Evolutionary conservation across 2,888 invertebrate species (phyloP), one percentile per base, ranked within the genome.

Genomic region (Masnerella sp.): DNA sequence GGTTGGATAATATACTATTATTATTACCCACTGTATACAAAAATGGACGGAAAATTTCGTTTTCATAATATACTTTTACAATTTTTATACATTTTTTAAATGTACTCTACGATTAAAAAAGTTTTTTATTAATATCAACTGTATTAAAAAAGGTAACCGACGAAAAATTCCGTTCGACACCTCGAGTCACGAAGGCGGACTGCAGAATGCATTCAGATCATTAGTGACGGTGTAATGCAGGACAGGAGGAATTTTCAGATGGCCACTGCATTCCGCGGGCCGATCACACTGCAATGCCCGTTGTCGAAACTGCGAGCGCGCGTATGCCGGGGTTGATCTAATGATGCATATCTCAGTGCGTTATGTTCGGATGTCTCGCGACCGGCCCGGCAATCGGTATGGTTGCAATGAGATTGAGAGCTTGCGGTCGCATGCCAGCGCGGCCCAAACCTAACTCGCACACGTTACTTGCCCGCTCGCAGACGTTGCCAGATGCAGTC

Each of bases 261-360:
- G 58, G 36, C 34, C 45, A 42, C 40, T 61, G 67, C 56, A 75
- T 69, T 54, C 51, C 67, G 47, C 59, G 69, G 58, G 52, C 32
- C 42, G 54, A 54, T 68, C 58, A 56, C 43, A 47, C 36, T 52
- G 52, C 68, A 59, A 59, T 58, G 67, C n/a, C 7, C 25, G 45
- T 56, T 47, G 73, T 64, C 58, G 68, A 74, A 67, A 52, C 59
- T 56, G 56, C 15, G 32, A 65, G 25, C 54, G 40, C 40, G 36
- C 45, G 62, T 42, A 59, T 61, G 54, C 30, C 49, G 12, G 52
- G 67, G 61, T 76, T 77, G 80, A 83, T 80, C 84, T 83, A 82
- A 83, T 83, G 85, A 84, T 84, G 84, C 85, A 84, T 85, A 86
- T 85, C 85, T 84, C 83, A 78, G 81, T 81, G 82, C 81, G 85